These are phyloP conservation scores for Chrysaora quinquecirrha DNA, from an alignment of 30 jellyfish, hydroid and myxozoan species.

Conservation along the genomic window DNA sequence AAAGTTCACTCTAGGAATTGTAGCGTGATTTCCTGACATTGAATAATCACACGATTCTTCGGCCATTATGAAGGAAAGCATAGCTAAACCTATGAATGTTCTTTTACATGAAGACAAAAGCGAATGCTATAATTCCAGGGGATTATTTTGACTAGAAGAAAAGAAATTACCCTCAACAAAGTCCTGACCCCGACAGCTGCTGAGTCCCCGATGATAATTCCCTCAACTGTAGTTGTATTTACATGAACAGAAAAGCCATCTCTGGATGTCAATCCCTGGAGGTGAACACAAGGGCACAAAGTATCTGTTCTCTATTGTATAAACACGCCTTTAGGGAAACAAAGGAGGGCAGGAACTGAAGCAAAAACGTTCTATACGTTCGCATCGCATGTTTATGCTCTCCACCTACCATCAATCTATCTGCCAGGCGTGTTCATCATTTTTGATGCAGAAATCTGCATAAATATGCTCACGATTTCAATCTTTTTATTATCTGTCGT, in stretches of 20 bases:
- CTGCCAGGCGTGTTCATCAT: too few species aligned
- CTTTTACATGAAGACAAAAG: not conserved
- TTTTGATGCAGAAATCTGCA: too few species aligned
- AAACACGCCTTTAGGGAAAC: not conserved
- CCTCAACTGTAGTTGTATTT: too few species aligned
- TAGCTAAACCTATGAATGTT: not conserved
- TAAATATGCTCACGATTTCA: not conserved
- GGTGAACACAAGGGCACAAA: not conserved
- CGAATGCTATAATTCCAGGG: not conserved
- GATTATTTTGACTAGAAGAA: not conserved
- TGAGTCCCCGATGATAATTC: too few species aligned
- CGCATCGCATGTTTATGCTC: too few species aligned
- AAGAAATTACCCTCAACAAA: not conserved
- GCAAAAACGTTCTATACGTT: too few species aligned
- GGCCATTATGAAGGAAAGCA: not conserved
- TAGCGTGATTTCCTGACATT: constrained; percentile 4
- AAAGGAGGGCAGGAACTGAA: too few species aligned
- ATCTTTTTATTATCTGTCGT: not conserved
- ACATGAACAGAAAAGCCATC: too few species aligned
- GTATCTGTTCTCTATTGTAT: not conserved
- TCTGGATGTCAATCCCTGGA: too few species aligned
- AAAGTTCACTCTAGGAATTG: not conserved
- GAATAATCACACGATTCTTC: not conserved
- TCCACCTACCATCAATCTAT: too few species aligned
- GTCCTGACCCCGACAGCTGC: not conserved